phyloP scores from a whole-genome alignment of 1,140 invertebrate genomes.

The Brachystomella parvula region DNA sequence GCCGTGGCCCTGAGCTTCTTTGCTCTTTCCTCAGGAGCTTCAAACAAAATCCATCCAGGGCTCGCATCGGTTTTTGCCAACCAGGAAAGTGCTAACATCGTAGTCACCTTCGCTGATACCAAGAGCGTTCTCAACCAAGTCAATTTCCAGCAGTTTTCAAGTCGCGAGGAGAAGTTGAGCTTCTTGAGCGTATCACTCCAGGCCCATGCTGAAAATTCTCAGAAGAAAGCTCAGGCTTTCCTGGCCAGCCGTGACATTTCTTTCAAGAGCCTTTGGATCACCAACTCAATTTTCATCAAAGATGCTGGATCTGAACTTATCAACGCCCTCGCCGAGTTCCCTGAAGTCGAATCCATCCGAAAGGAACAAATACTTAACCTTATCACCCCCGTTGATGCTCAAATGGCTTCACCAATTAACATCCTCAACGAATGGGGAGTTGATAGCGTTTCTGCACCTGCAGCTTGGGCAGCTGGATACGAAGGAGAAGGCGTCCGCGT shows the following conservation, averaged over 20 bases:
- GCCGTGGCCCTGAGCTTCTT: background rate
- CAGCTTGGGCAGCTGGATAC: conserved; percentile 1
- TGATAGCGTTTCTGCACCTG: background rate
- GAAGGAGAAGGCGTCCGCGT: conserved; percentile 9
- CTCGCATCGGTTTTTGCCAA: background rate
- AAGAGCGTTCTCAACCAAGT: background rate
- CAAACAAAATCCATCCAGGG: background rate
- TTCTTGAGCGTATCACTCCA: background rate
- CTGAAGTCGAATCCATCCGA: background rate
- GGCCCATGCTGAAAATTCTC: background rate
- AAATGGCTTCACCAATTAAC: background rate
- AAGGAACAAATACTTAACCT: background rate
- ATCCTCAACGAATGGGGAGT: conserved; percentile 8
- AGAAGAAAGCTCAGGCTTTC: background rate
- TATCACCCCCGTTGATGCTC: background rate
- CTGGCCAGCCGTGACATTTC: background rate
- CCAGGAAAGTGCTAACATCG: background rate
- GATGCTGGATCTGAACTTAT: background rate
- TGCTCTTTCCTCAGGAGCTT: background rate
- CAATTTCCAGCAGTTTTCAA: background rate
- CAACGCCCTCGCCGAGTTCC: background rate
- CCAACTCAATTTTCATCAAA: conserved; percentile 5
- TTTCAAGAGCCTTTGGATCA: conserved; percentile 8
- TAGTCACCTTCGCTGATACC: background rate
- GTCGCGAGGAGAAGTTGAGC: background rate